Conservation (phyloP, 2,113 vertebrate genomes). For the Etheostoma cragini region DNA sequence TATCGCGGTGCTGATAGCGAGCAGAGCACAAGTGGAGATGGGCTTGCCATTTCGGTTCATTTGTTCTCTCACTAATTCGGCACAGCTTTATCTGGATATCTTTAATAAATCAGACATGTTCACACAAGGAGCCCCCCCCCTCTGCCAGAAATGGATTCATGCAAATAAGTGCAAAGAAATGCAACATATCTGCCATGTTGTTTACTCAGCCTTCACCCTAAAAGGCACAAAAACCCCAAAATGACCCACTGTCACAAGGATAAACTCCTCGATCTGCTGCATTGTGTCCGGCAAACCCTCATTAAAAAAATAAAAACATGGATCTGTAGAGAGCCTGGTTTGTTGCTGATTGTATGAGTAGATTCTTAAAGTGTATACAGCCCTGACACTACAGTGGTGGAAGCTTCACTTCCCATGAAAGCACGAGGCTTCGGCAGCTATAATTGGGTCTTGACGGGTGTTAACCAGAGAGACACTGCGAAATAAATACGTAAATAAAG, state of each 20-base stretch:
- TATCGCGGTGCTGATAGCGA: conserved; percentile 69
- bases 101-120: conserved; percentile 55
- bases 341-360: conserved; percentile 45
- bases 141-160: conserved; percentile 33
- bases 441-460: conserved; percentile 76
- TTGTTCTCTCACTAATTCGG: conserved; percentile 61
- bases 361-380: conserved; percentile 45
- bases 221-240: conserved; percentile 30
- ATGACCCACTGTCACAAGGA: conserved; percentile 38
- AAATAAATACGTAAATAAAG: conserved; percentile 80
- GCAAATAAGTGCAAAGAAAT: conserved; percentile 35
- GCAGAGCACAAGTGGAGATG: conserved; percentile 60
- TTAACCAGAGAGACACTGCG: conserved; percentile 62
- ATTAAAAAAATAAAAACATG: conserved; percentile 48
- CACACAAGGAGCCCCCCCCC: conserved; percentile 3
- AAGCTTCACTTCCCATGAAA: conserved; percentile 67
- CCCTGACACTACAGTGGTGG: conserved; percentile 52
- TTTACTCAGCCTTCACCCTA: conserved; percentile 39
- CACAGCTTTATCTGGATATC: conserved; percentile 41
- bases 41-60: conserved; percentile 62
- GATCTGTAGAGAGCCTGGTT: conserved; percentile 33
- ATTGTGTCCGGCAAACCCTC: conserved; percentile 60
- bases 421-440: conserved; percentile 52
- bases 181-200: conserved; percentile 33
- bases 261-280: conserved; percentile 61